phyloP scores from a whole-genome alignment of 2,797 vertebrate species.

The Diglossa cyanea region DNA sequence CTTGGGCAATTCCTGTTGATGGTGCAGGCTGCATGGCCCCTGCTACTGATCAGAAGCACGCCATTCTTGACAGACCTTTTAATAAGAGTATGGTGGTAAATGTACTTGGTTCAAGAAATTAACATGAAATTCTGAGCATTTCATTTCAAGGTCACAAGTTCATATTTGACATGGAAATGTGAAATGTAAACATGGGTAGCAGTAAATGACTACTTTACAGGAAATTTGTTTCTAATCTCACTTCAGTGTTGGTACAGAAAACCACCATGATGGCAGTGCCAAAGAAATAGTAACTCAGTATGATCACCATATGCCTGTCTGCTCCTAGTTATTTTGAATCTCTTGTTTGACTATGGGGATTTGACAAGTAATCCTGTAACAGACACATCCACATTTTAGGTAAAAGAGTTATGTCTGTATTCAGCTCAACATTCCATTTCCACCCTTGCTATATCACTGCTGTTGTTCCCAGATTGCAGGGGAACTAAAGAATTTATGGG shows the following conservation, averaged over 20 bases:
- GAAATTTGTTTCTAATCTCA: not conserved
- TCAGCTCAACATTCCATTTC: not conserved
- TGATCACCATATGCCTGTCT: not conserved
- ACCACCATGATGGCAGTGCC: not conserved
- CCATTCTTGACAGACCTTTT: not conserved
- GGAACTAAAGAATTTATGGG: not conserved
- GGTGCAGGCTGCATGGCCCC: not conserved
- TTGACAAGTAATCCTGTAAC: not conserved
- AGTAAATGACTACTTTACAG: not conserved
- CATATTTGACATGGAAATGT: not conserved
- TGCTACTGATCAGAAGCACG: not conserved
- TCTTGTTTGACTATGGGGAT: not conserved
- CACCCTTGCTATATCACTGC: not conserved
- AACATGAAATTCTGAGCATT: not conserved
- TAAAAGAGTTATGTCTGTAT: not conserved
- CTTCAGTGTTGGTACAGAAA: not conserved
- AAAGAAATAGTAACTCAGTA: not conserved
- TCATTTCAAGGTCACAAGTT: not conserved
- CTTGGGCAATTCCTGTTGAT: not conserved
- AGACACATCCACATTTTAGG: not conserved
- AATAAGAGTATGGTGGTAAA: not conserved
- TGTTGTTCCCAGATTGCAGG: not conserved
- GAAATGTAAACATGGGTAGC: not conserved
- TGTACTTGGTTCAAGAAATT: not conserved
- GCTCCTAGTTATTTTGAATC: not conserved